These are phyloP conservation scores for Drosophila cracens DNA, from an alignment of 2,888 invertebrate species.

Conservation along the genomic window DNA sequence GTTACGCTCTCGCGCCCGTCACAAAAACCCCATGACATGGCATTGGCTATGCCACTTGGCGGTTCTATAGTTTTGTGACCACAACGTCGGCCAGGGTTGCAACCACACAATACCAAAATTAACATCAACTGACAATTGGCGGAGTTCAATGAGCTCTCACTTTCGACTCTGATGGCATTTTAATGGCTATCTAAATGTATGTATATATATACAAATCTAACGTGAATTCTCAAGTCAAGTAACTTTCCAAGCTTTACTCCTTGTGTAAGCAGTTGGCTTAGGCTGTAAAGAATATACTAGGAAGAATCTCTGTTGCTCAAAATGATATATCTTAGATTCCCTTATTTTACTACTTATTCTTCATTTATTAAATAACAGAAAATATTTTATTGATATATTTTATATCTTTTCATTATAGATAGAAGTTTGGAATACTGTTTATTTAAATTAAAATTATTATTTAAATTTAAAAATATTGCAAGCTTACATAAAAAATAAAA, in stretches of 20 bases:
- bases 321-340: neutral
- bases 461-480: neutral
- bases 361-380: neutral
- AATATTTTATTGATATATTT: neutral
- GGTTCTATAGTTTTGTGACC: constrained; percentile 48
- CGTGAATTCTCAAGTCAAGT: neutral
- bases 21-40: constrained; percentile 54
- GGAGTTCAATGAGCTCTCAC: constrained; percentile 39
- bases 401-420: neutral
- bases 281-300: neutral
- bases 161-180: constrained; percentile 4
- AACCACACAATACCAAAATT: constrained; percentile 29
- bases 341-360: neutral
- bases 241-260: neutral
- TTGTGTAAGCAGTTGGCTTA: no score
- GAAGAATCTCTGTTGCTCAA: neutral
- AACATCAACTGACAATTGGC: constrained; percentile 20
- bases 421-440: rapidly evolving
- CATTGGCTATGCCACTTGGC: constrained; percentile 71
- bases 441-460: no score
- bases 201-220: neutral
- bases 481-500: neutral
- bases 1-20: constrained; percentile 69
- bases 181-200: neutral
- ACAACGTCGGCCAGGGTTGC: constrained; percentile 31